Evolutionary conservation across 2,888 invertebrate genomes (phyloP).

Genomic region (Cantharis rustica): DNA sequence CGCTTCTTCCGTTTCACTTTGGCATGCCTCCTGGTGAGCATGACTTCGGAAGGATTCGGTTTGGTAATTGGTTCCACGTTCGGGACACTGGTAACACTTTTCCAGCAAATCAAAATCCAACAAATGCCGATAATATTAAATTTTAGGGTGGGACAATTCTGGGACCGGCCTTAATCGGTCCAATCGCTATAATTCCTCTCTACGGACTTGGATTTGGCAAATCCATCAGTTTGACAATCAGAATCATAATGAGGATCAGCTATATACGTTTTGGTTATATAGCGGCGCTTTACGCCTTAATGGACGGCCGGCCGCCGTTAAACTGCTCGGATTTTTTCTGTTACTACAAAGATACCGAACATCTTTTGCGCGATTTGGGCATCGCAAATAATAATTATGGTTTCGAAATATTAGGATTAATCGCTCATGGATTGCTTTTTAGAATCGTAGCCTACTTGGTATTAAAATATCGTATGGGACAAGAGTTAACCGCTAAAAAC

Average conservation of each 20-base stretch:
- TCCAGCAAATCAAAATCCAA: constrained; percentile 37
- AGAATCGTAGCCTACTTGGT: neutral
- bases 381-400: neutral
- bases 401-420: neutral
- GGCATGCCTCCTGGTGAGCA: constrained; percentile 63
- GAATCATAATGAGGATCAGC: neutral
- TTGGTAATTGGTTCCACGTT: constrained; percentile 68
- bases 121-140: neutral
- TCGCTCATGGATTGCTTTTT: neutral
- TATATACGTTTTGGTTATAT: neutral
- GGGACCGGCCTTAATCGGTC: constrained; percentile 62
- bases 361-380: neutral
- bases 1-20: constrained; percentile 65
- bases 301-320: neutral
- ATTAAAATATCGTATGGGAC: neutral
- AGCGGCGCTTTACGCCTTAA: neutral
- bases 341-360: neutral
- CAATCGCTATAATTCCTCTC: constrained; percentile 62
- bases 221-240: neutral
- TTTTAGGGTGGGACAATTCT: constrained; percentile 56
- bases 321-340: neutral
- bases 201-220: constrained; percentile 66
- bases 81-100: constrained; percentile 59
- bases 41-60: constrained; percentile 77
- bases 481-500: neutral